Base-by-base conservation (phyloP, 1,140 invertebrate genomes). In the Pemphigus obesinymphae region DNA sequence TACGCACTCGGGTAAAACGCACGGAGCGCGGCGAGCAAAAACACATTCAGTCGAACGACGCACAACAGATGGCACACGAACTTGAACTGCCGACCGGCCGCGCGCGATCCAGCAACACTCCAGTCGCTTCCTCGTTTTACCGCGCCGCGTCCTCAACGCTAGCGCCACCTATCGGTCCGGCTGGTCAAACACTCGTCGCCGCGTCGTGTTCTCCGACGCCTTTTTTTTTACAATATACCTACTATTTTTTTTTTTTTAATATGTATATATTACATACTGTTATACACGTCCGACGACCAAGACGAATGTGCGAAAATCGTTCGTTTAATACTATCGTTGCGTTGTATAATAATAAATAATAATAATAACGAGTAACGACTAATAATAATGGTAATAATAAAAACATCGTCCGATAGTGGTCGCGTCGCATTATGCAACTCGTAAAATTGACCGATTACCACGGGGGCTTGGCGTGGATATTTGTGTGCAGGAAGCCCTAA, bases 51-150 rank as follows among this genome's bases (percentile, higher is more conserved):
- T 5, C 23, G 29, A 58, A 34, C 70, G n/a, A 43, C 23, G 7
- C 20, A 23, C 53, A n/a, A 70, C 45, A 6, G 4, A 76, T 29
- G 53, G 20, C 50, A 58, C 73, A n/a, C 73, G 73, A 76, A 78
- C 75, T 78, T 61, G 76, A 80, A 80, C 76, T 80, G 37, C 37
- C 63, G 15, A 37, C 13, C 34, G 34, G 55, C 23, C 11, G 37
- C 26, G 7, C 34, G 34, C 31, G 7, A 17, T 45, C 34, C 37
- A 43, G 23, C 37, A 13, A 45, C 68, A 70, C n/a, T 55, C 53
- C 55, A 48, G 53, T n/a, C 75, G 75, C 75, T 78, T 78, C 75
- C 75, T 78, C 76, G 53, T 63, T 61, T 43, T 50, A 34, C 45
- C 55, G 15, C 37, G 37, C 55, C 3, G 13, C 23, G 75, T 78